Conservation (phyloP, 1,140 invertebrate genomes). For the Diprion similis region DNA sequence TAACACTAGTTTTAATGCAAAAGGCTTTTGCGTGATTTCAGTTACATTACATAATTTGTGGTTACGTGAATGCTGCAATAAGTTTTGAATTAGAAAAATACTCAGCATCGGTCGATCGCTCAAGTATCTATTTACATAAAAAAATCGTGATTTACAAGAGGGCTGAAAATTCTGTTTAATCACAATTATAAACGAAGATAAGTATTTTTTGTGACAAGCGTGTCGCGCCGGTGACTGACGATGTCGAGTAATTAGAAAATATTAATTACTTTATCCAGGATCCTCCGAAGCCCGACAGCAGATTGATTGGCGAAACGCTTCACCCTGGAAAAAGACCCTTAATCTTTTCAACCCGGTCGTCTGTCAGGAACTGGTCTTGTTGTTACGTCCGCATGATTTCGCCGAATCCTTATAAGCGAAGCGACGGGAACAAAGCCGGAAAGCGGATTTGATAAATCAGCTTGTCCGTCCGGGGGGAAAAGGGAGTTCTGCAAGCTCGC, state of each 20-base stretch:
- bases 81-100: too few species aligned
- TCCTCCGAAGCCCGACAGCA: neutral
- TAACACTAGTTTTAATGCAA: too few species aligned
- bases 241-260: neutral
- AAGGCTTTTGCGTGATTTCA: too few species aligned
- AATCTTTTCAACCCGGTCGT: constrained; percentile 5
- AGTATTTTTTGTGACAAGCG: neutral
- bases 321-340: constrained; percentile 1
- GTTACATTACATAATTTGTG: too few species aligned
- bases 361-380: neutral
- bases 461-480: neutral
- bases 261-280: neutral
- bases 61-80: too few species aligned
- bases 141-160: too few species aligned
- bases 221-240: neutral
- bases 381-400: constrained; percentile 7
- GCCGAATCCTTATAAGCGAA: constrained; percentile 2
- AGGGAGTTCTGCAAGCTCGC: neutral
- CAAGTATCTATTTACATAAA: too few species aligned
- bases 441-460: constrained; percentile 7
- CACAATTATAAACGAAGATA: neutral
- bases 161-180: too few species aligned
- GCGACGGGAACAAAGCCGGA: constrained; percentile 6
- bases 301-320: neutral
- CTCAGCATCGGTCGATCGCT: too few species aligned